These are phyloP conservation scores for Odontamblyopus rebecca DNA, from an alignment of 2,797 vertebrate species.

Conservation along the genomic window DNA sequence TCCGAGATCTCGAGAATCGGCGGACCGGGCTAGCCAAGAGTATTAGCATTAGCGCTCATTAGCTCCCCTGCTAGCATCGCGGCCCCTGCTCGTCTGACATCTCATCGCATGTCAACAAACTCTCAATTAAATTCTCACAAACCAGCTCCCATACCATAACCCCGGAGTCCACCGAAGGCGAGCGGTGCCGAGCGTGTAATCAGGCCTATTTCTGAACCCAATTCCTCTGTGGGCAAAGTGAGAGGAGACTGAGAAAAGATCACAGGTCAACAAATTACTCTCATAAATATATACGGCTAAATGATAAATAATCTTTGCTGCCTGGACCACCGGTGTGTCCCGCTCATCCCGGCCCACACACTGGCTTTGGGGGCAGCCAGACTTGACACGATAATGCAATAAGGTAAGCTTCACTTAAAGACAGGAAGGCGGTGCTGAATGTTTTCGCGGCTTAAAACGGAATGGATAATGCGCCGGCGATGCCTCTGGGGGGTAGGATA, in stretches of 20 bases:
- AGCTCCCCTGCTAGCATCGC: not conserved
- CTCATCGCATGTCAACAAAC: slow-evolving; percentile 15
- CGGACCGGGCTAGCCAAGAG: not conserved
- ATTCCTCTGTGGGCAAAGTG: slow-evolving; percentile 18
- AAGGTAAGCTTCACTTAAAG: slow-evolving; percentile 68
- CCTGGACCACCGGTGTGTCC: slow-evolving; percentile 49
- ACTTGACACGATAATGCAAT: slow-evolving; percentile 64
- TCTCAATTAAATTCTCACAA: slow-evolving; percentile 61
- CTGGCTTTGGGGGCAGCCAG: slow-evolving; percentile 52
- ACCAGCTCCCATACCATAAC: slow-evolving; percentile 49
- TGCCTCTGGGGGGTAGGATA: slow-evolving; percentile 52
- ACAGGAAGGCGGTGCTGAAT: slow-evolving; percentile 61
- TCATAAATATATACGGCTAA: slow-evolving; percentile 55
- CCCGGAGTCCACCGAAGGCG: slow-evolving; percentile 25
- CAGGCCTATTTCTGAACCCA: slow-evolving; percentile 9
- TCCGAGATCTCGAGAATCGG: not conserved
- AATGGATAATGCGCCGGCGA: slow-evolving; percentile 50
- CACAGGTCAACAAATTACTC: slow-evolving; percentile 60
- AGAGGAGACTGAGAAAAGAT: slow-evolving; percentile 35
- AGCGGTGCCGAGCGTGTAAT: slow-evolving; percentile 14
- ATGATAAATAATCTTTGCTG: slow-evolving; percentile 59
- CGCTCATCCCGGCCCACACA: slow-evolving; percentile 61
- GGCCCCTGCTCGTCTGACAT: not conserved
- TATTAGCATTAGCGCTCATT: not conserved
- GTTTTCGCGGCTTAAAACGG: slow-evolving; percentile 60